Percentiles rank a stretch among this genome's conserved stretches.
Conservation (phyloP, 1,140 invertebrate species). For the Diuraphis noxia region DNA sequence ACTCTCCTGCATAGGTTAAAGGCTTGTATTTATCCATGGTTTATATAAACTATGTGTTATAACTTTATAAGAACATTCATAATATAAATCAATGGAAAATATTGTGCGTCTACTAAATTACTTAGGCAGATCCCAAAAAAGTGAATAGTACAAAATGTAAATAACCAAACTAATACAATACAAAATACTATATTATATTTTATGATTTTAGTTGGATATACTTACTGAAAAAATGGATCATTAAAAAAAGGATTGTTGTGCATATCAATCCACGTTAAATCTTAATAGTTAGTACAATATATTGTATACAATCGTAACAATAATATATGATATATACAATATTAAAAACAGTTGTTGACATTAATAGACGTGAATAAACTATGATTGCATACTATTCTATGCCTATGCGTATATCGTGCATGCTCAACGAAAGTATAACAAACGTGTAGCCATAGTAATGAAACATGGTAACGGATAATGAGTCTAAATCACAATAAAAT, state of each 20-base stretch:
- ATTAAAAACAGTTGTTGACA: not conserved
- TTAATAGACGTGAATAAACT: not conserved
- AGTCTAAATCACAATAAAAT: not conserved
- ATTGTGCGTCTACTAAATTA: not conserved
- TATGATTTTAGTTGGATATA: not conserved
- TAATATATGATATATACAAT: not conserved
- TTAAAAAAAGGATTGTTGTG: slow-evolving; percentile 43
- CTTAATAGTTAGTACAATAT: not conserved
- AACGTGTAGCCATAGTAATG: slow-evolving; percentile 11
- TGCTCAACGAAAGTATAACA: not conserved
- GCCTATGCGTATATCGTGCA: not conserved
- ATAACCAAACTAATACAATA: not conserved
- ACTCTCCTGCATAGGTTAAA: no score
- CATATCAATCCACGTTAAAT: slow-evolving; percentile 27
- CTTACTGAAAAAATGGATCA: slow-evolving; percentile 56
- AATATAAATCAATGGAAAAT: not conserved
- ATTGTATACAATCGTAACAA: no score
- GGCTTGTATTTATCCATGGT: no score
- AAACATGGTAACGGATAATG: not conserved
- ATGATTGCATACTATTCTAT: not conserved
- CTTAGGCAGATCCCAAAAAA: not conserved
- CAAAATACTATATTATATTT: not conserved
- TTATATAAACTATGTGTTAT: not conserved
- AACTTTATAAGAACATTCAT: no score
- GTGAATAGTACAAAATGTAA: not conserved